Conservation (phyloP, 2,888 invertebrate species). For the Syrphus vitripennis region DNA sequence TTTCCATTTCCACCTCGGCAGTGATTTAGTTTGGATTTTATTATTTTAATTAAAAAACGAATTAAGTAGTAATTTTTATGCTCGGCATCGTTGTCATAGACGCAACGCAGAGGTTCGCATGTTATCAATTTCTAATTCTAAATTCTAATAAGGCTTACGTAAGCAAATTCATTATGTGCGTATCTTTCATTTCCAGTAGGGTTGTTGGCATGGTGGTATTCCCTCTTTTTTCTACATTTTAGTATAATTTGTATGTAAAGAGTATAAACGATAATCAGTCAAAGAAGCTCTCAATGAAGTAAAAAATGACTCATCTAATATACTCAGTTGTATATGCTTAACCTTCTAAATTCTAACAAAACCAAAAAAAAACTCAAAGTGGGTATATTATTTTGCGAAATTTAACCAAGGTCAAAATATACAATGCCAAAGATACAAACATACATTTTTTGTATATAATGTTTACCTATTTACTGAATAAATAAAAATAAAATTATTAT, state of each 20-base stretch:
- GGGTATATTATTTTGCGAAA: neutral
- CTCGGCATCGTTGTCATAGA: neutral
- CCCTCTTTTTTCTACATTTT: neutral
- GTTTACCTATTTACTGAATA: neutral
- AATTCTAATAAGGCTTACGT: neutral
- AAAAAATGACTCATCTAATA: neutral
- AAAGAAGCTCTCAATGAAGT: neutral
- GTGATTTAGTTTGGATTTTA: neutral
- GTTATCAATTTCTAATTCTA: neutral
- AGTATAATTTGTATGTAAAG: neutral
- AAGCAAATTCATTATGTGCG: neutral
- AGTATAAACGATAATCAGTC: neutral
- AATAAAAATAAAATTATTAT: neutral
- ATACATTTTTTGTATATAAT: neutral
- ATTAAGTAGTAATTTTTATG: neutral
- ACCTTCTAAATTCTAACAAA: neutral
- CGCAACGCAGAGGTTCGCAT: neutral
- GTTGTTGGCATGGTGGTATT: neutral
- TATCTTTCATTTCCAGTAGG: neutral
- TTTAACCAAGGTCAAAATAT: constrained; percentile 4
- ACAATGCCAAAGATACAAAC: constrained; percentile 1
- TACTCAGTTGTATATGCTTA: neutral
- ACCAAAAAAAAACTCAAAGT: neutral
- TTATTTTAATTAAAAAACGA: neutral
- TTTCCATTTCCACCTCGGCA: constrained; percentile 14